Percentiles rank a stretch among this genome's conserved stretches.
Evolutionary conservation across 2,888 invertebrate genomes (phyloP).

Genomic region (Acrocyrtus sp.): DNA sequence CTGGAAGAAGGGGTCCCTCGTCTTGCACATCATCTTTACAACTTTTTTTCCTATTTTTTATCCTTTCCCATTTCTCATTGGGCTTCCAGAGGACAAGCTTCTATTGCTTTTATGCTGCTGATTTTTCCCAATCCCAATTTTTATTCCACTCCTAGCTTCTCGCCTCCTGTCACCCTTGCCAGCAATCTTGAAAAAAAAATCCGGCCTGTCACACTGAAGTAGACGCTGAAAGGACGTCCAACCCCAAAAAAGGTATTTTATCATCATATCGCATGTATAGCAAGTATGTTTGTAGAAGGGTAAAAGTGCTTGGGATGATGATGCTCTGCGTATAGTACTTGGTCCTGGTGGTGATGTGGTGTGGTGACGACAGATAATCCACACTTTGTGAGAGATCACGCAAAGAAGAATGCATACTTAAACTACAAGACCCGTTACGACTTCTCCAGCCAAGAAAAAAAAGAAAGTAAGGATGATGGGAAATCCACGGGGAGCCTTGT

Average conservation of each 20-base stretch:
- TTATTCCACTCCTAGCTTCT: background rate
- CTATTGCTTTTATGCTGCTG: too few species aligned
- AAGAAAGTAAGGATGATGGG: conserved; percentile 14
- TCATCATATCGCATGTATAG: too few species aligned
- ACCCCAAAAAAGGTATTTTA: conserved; percentile 24
- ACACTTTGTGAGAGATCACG: conserved; percentile 6
- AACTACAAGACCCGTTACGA: background rate
- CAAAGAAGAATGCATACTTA: background rate
- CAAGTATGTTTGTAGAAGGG: too few species aligned
- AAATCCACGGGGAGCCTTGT: conserved; percentile 28
- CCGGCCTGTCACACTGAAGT: conserved; percentile 44
- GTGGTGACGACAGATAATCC: conserved; percentile 43
- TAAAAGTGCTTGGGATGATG: background rate
- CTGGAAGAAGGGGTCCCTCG: too few species aligned
- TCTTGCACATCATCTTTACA: too few species aligned
- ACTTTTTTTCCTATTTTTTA: too few species aligned
- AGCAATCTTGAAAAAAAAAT: conserved; percentile 44
- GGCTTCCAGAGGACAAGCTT: too few species aligned
- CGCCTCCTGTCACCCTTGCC: conserved; percentile 46
- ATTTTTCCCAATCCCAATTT: conserved; percentile 20
- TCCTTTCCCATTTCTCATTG: too few species aligned
- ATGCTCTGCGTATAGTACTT: conserved; percentile 16
- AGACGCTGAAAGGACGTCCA: conserved; percentile 24
- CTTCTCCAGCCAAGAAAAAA: conserved; percentile 6
- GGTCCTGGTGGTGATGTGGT: background rate